Percentiles rank a stretch among this genome's conserved stretches.
phyloP scores from a whole-genome alignment of 2,113 vertebrate species.

The Carlito syrichta region DNA sequence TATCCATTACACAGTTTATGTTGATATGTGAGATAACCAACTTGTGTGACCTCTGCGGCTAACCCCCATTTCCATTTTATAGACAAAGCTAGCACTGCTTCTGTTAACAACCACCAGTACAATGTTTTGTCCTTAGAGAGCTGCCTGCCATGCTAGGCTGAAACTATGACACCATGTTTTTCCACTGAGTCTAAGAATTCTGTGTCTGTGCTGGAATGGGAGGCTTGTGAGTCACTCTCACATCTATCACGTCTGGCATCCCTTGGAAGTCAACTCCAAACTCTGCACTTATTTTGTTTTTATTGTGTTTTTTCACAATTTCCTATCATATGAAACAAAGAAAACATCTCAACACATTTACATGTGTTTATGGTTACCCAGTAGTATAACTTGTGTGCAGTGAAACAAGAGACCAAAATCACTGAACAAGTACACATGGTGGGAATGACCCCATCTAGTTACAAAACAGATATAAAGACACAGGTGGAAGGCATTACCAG shows the following conservation, averaged over 20 bases:
- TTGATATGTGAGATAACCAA: not conserved
- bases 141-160: conserved; percentile 54
- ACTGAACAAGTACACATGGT: conserved; percentile 77
- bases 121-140: conserved; percentile 49
- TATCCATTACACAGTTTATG: conserved; percentile 60
- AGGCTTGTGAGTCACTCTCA: conserved; percentile 44
- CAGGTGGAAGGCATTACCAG: conserved; percentile 53
- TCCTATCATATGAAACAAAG: conserved; percentile 76
- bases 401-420: no score
- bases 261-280: conserved; percentile 72
- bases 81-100: conserved; percentile 61
- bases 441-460: not conserved
- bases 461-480: conserved; percentile 73
- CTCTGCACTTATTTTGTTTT: conserved; percentile 71
- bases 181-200: conserved; percentile 70
- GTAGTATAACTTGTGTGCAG: conserved; percentile 82
- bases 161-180: conserved; percentile 66
- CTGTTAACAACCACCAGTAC: conserved; percentile 35
- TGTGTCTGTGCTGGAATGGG: conserved; percentile 64
- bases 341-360: conserved; percentile 78
- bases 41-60: conserved; percentile 50
- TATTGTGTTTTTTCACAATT: conserved; percentile 64
- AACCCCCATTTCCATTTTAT: conserved; percentile 58
- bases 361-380: conserved; percentile 80
- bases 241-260: conserved; percentile 63